phyloP scores from a whole-genome alignment of 1,140 invertebrate species.

The Anastrepha ludens region DNA sequence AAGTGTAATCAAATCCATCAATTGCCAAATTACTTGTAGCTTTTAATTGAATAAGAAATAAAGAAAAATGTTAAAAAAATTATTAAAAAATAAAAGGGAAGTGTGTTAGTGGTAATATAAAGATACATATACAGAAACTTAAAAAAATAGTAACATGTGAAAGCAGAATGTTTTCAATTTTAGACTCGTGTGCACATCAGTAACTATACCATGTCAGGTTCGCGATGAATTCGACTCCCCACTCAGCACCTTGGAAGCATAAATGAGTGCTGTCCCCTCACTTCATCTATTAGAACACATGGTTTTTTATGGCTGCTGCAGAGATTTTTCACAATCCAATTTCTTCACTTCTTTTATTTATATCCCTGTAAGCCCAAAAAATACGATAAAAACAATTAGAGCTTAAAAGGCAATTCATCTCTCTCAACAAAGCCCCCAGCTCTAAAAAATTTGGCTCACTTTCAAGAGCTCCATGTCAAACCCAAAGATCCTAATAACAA shows the following conservation, averaged over 20 bases:
- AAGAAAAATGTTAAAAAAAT: conserved; percentile 55
- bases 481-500: too few relatives aligned
- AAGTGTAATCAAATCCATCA: conserved; percentile 72
- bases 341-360: too few relatives aligned
- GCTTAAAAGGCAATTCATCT: too few relatives aligned
- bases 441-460: too few relatives aligned
- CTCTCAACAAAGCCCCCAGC: too few relatives aligned
- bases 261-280: not conserved
- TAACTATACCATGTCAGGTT: not conserved
- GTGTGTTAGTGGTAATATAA: not conserved
- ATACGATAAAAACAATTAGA: too few relatives aligned
- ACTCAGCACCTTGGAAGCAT: not conserved
- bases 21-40: conserved; percentile 74
- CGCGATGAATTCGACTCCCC: not conserved
- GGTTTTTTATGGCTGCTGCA: too few relatives aligned
- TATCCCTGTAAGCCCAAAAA: too few relatives aligned
- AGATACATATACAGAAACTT: not conserved
- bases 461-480: too few relatives aligned
- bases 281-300: too few relatives aligned
- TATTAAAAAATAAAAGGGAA: conserved; percentile 32
- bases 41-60: conserved; percentile 63
- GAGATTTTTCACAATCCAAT: too few relatives aligned
- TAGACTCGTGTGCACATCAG: not conserved
- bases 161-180: not conserved
- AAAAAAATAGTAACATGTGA: not conserved